Percentiles rank a stretch among this genome's conserved stretches.
These are phyloP conservation scores for Cheilosia urbana DNA, from an alignment of 2,888 invertebrate species.

Conservation along the genomic window DNA sequence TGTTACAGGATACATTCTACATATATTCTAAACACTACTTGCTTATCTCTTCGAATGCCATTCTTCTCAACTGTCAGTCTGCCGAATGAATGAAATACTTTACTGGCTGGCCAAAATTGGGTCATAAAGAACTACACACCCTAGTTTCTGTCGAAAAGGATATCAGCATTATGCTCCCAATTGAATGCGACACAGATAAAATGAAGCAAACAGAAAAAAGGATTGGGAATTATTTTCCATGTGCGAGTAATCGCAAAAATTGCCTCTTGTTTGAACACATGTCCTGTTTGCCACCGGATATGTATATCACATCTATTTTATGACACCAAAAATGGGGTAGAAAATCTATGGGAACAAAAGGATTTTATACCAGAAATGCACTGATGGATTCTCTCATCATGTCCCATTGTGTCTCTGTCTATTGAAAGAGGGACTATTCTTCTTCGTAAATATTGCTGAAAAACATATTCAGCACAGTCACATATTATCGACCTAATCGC, in stretches of 20 bases:
- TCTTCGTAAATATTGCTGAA: slow-evolving; percentile 31
- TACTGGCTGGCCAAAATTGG: slow-evolving; percentile 31
- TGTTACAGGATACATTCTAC: slow-evolving; percentile 11
- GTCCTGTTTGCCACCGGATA: slow-evolving; percentile 57
- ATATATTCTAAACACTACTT: slow-evolving; percentile 13
- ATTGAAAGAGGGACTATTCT: slow-evolving; percentile 5
- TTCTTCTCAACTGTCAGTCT: slow-evolving; percentile 13
- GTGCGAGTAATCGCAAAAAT: slow-evolving; percentile 61
- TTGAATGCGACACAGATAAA: slow-evolving; percentile 74
- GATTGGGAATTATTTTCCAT: slow-evolving; percentile 59
- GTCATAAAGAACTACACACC: slow-evolving; percentile 49
- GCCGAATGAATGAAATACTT: slow-evolving; percentile 25
- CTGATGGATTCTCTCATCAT: slow-evolving; percentile 41
- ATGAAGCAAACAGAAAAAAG: slow-evolving; percentile 32
- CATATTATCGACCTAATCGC: slow-evolving; percentile 50
- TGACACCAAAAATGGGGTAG: slow-evolving; percentile 22
- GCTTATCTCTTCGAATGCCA: slow-evolving; percentile 6
- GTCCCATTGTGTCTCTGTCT: slow-evolving; percentile 20
- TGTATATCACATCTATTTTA: slow-evolving; percentile 31
- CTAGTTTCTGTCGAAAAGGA: slow-evolving; percentile 38
- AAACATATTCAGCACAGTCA: slow-evolving; percentile 43
- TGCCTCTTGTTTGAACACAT: slow-evolving; percentile 28
- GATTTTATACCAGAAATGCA: slow-evolving; percentile 45
- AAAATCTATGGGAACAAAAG: slow-evolving; percentile 50
- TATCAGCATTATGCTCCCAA: slow-evolving; percentile 58